A percentile compares a stretch with the other conserved stretches of the same genome.
Evolutionary conservation across 1,140 invertebrate genomes (phyloP).

Genomic region (Danaus plexippus): DNA sequence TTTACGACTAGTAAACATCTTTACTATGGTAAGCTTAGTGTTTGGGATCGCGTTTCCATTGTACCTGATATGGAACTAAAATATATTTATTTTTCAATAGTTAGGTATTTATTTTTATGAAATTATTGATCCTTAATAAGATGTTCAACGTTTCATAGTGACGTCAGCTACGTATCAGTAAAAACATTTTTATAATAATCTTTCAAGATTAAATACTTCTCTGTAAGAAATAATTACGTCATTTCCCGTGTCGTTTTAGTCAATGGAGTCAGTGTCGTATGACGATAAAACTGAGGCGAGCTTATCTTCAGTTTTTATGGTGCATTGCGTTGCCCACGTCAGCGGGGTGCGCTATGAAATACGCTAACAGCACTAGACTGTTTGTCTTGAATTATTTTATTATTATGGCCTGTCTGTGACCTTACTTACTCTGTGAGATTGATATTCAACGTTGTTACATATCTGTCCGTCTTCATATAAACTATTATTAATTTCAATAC

Average conservation of each 20-base stretch:
- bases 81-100: too few species aligned
- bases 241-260: slow-evolving; percentile 22
- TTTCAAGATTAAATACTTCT: too few species aligned
- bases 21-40: slow-evolving; percentile 37
- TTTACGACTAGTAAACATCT: slow-evolving; percentile 61
- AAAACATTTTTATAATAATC: too few species aligned
- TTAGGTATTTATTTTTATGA: too few species aligned
- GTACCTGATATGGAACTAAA: background rate
- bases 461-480: too few species aligned
- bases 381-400: slow-evolving; percentile 13
- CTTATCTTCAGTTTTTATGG: slow-evolving; percentile 64
- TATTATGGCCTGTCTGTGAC: background rate
- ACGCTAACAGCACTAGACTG: slow-evolving; percentile 17
- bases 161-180: too few species aligned
- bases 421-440: too few species aligned
- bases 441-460: too few species aligned
- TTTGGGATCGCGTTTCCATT: slow-evolving; percentile 39
- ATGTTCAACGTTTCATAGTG: too few species aligned
- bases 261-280: slow-evolving; percentile 33
- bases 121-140: too few species aligned
- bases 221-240: slow-evolving; percentile 6
- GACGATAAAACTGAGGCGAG: slow-evolving; percentile 48
- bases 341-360: slow-evolving; percentile 30
- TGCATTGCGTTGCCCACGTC: slow-evolving; percentile 37
- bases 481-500: too few species aligned